Evolutionary conservation across 2,797 vertebrate species (phyloP), one percentile per base, ranked within the genome.

Genomic region (Graptemys geographica): DNA sequence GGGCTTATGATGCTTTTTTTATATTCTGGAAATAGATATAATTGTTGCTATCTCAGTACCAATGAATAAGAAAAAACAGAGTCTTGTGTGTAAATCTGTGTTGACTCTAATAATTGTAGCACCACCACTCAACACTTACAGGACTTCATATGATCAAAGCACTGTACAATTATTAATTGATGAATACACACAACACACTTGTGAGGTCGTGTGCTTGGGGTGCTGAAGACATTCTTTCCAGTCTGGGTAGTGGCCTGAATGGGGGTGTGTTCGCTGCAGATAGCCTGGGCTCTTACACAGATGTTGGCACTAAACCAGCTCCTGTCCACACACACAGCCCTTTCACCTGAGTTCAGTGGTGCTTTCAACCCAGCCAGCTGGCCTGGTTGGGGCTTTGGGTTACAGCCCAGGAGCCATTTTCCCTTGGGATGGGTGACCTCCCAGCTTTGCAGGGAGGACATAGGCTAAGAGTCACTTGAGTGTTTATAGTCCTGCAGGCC

Each of bases 21-120:
- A 28, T 88, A 51, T 88, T 31, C 44, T 92, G 81, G 56, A 55
- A 72, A 12, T 37, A 59, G 57, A 25, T 85, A 49, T n/a, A 88
- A 79, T 81, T 11, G 23, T 79, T 62, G 21, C 41, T 33, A 62
- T 23, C 90, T 56, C 86, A 19, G 91, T 86, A 91, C 89, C n/a
- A n/a, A 79, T 90, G 51, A 89, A 56, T 33, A 79, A 72, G 52
- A 25, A 78, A 89, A 81, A 41, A 27, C 83, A 86, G 87, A 62
- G 76, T 91, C 83, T 95, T 49, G 59, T 88, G 31, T 93, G 4
- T 90, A 84, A 51, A 91, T 88, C 52, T 41, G 8, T 92, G 41
- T 86, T 3, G 92, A 82, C 37, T 7, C 82, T 79, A 87, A 93
- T 92, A 72, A 21, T 23, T 11, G 41, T 84, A 62, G 8, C 37